Evolutionary conservation across 2,113 vertebrate genomes (phyloP).

Genomic region (Hystrix cristata): DNA sequence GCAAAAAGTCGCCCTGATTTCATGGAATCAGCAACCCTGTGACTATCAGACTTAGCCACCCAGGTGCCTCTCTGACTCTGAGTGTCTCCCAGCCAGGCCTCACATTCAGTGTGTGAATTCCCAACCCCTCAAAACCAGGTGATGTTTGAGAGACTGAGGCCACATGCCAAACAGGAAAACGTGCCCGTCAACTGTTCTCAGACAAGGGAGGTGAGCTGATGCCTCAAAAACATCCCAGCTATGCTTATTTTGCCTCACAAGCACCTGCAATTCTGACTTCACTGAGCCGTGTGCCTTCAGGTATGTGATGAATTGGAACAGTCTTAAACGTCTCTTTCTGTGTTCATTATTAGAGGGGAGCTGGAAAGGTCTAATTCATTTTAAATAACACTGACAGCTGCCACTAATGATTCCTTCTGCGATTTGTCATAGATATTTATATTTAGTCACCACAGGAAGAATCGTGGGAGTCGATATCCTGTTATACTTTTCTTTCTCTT

Average conservation of each 20-base stretch:
- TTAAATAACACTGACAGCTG: conserved; percentile 83
- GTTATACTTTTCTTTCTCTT: not conserved
- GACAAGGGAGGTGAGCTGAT: conserved; percentile 31
- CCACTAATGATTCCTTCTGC: conserved; percentile 75
- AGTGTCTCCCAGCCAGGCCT: conserved; percentile 48
- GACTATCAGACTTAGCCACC: conserved; percentile 28
- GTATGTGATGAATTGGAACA: conserved; percentile 78
- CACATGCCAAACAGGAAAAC: conserved; percentile 44
- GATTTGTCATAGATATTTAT: conserved; percentile 82
- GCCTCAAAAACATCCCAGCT: conserved; percentile 36
- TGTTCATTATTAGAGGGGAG: conserved; percentile 69
- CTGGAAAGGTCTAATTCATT: conserved; percentile 75
- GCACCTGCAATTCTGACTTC: conserved; percentile 30
- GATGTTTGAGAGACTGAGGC: rapidly evolving
- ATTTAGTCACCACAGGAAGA: conserved; percentile 75
- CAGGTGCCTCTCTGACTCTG: conserved; percentile 37
- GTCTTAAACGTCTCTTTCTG: conserved; percentile 77
- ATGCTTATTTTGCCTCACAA: conserved; percentile 9
- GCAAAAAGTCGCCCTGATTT: conserved; percentile 59
- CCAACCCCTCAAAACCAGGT: rapidly evolving
- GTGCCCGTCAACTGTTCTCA: not conserved
- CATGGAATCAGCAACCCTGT: conserved; percentile 53
- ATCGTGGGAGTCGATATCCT: conserved; percentile 64
- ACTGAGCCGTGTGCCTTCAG: conserved; percentile 76
- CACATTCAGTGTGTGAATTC: not conserved